These are phyloP conservation scores for Cichladusa arquata DNA, from an alignment of 2,113 vertebrate genomes.

Conservation along the genomic window DNA sequence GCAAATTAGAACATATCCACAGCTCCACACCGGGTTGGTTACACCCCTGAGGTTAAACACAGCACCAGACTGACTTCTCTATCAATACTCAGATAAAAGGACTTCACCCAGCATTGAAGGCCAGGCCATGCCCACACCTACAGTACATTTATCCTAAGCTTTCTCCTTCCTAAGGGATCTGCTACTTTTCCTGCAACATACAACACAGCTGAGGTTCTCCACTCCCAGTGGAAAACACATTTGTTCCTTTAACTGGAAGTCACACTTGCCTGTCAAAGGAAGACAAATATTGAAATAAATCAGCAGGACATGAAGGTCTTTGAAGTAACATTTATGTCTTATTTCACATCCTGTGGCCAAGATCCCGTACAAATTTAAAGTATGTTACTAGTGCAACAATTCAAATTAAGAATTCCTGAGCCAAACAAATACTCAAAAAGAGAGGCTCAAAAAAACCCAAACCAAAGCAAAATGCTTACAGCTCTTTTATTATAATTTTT, in stretches of 20 bases:
- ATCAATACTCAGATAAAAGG: not conserved
- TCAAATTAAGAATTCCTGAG: not conserved
- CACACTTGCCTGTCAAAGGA: not conserved
- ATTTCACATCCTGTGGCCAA: not conserved
- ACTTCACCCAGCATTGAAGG: not conserved
- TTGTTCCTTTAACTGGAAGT: not conserved
- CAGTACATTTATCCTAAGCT: not conserved
- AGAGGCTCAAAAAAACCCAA: not conserved
- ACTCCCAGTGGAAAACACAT: not conserved
- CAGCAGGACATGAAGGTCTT: not conserved
- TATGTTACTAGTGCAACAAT: not conserved
- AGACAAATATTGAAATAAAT: not conserved
- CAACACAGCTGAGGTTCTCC: not conserved
- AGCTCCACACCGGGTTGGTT: fast-evolving
- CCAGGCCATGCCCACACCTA: not conserved
- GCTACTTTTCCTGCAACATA: not conserved
- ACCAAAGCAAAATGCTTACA: not conserved
- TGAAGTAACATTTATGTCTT: not conserved
- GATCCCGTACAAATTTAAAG: not conserved
- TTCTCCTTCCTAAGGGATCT: not conserved
- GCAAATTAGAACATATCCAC: not conserved
- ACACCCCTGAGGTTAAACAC: not conserved
- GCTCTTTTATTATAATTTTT: not conserved
- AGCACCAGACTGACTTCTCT: not conserved
- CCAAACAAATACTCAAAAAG: not conserved